Base-by-base conservation (phyloP, 1,140 invertebrate species). In the Drosophila micromelanica region DNA sequence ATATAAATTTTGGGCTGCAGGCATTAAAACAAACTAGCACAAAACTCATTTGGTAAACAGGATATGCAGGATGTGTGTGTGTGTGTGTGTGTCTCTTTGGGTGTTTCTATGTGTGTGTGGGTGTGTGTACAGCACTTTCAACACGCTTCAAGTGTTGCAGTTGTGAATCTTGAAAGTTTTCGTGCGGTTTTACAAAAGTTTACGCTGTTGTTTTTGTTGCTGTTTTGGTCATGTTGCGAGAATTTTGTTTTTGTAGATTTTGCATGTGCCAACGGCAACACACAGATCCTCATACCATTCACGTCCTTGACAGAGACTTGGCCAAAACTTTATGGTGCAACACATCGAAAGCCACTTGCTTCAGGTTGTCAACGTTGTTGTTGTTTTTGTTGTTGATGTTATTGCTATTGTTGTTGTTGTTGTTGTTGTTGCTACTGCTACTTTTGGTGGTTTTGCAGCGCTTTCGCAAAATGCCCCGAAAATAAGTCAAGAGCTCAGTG, bases 21-120 rank as follows among this genome's bases (percentile, higher is more conserved):
- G 80, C 80, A 86, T 52, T 67, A 67, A 57, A 72, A 72, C 81
- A 86, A 85, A 85, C 80, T 87, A 70, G 73, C 60, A 85, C 78
- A 85, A 85, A 85, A 85, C 80, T 85, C 81, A 85, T 85, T 85
- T 85, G 80, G 78, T 77, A 70, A 80, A 77, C 80, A 85, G 80
- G 80, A 85, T 86, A 74, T 85, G 81, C 81, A 86, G 77, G 81
- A 65, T 67, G 61, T 67, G 43, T 40, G 30, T 49, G 30, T 49
- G 30, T n/a, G 46, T 42, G 35, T 37, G 42, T 55, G 62, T 37
- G 51, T 27, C 56, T 11, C 4, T 15, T 13, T 42, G 15, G 49
- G 5, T 55, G 5, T 23, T 6, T 51, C 12, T 42, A 9, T 52
- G 11, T 43, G 35, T 57, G 51, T 56, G 52, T 60, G 13, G 59